Conservation (phyloP, 2,888 invertebrate species). For the Nomada fabriciana region DNA sequence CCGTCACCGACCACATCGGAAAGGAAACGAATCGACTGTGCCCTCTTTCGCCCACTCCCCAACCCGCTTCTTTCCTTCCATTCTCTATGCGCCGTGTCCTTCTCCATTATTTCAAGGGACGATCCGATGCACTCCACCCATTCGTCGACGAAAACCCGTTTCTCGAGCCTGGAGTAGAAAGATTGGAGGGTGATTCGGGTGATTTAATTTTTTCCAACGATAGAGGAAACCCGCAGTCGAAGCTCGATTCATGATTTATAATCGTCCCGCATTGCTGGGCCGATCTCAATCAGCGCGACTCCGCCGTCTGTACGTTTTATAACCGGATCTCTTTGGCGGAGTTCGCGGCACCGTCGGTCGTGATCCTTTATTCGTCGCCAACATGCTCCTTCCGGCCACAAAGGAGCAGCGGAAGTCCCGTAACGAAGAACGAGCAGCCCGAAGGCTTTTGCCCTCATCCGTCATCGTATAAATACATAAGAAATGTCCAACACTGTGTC, state of each 20-base stretch:
- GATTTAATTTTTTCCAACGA: constrained; percentile 54
- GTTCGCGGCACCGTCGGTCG: constrained; percentile 23
- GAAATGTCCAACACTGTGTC: constrained; percentile 10
- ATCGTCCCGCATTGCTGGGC: constrained; percentile 61
- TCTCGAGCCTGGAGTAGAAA: constrained; percentile 18
- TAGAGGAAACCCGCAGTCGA: constrained; percentile 29
- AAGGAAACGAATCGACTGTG: constrained; percentile 68
- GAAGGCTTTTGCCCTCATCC: too few relatives aligned
- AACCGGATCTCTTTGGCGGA: constrained; percentile 9
- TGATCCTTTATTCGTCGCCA: constrained; percentile 27
- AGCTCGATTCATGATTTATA: constrained; percentile 42
- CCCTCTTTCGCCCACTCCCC: constrained; percentile 18
- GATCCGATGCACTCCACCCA: constrained; percentile 29
- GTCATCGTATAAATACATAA: too few relatives aligned
- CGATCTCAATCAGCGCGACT: constrained; percentile 50
- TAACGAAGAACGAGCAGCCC: constrained; percentile 24
- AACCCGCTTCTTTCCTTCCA: neutral
- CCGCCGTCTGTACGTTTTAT: constrained; percentile 16
- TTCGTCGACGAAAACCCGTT: constrained; percentile 30
- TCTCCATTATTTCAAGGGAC: neutral
- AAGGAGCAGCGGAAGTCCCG: constrained; percentile 21
- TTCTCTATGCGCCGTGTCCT: neutral
- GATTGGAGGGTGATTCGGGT: constrained; percentile 35
- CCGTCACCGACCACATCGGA: constrained; percentile 61
- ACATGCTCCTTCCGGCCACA: constrained; percentile 13